phyloP scores from a whole-genome alignment of 2,888 invertebrate species.

The Acanthopleura granulata region DNA sequence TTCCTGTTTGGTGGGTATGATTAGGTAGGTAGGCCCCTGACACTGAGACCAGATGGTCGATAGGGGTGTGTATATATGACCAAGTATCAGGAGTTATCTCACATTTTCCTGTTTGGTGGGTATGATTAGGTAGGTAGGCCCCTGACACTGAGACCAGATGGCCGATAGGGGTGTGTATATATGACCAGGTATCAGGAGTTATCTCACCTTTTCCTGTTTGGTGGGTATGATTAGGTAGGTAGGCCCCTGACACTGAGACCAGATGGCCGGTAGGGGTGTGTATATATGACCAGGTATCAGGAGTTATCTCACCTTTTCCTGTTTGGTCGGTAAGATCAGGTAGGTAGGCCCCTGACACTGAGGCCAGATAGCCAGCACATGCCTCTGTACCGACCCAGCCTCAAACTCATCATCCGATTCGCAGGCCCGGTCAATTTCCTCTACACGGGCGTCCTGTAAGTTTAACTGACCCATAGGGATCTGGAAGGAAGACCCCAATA shows the following conservation, averaged over 20 bases:
- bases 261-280: constrained; percentile 75
- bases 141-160: constrained; percentile 92
- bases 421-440: constrained; percentile 83
- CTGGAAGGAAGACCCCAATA: constrained; percentile 74
- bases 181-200: constrained; percentile 46
- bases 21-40: too few species aligned
- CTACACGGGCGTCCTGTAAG: constrained; percentile 94
- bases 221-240: constrained; percentile 92
- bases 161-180: constrained; percentile 94
- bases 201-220: constrained; percentile 91
- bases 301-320: constrained; percentile 86
- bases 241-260: constrained; percentile 92
- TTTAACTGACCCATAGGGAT: constrained; percentile 95
- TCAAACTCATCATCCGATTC: constrained; percentile 81
- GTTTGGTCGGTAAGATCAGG: constrained; percentile 89
- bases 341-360: constrained; percentile 95
- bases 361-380: constrained; percentile 94
- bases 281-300: too few species aligned
- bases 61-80: too few species aligned
- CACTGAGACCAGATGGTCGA: too few species aligned
- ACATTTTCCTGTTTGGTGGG: constrained; percentile 95
- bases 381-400: constrained; percentile 77
- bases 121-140: constrained; percentile 94
- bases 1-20: too few species aligned
- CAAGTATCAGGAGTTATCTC: constrained; percentile 64